phyloP scores from a whole-genome alignment of 2,888 invertebrate species.

The Diaprepes abbreviatus region DNA sequence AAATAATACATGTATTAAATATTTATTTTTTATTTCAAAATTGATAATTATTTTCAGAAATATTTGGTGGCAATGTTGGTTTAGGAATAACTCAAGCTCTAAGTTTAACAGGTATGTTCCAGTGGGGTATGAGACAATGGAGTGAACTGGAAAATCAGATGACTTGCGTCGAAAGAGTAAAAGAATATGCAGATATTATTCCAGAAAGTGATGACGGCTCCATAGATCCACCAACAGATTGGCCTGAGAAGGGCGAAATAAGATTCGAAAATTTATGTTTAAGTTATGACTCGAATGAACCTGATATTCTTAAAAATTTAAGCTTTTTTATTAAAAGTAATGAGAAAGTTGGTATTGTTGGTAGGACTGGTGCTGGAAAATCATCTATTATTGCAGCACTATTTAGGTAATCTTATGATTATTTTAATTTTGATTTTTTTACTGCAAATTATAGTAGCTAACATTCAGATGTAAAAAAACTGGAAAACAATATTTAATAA shows the following conservation, averaged over 20 bases:
- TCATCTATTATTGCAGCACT: conserved; percentile 82
- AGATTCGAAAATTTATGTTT: conserved; percentile 78
- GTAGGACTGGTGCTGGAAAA: conserved; percentile 88
- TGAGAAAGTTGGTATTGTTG: conserved; percentile 85
- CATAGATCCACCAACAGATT: conserved; percentile 62
- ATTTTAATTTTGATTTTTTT: too few relatives aligned
- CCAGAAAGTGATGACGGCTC: conserved; percentile 66
- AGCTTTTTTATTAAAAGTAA: conserved; percentile 72
- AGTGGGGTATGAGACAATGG: conserved; percentile 78
- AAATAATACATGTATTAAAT: too few relatives aligned
- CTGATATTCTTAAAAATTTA: conserved; percentile 80
- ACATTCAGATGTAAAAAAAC: too few relatives aligned
- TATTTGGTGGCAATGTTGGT: conserved; percentile 81
- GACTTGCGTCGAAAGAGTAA: conserved; percentile 91
- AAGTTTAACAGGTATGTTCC: conserved; percentile 78
- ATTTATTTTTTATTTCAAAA: too few relatives aligned
- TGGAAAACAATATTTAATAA: too few relatives aligned
- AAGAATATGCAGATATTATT: conserved; percentile 83
- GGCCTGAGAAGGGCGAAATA: conserved; percentile 81
- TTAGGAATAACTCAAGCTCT: conserved; percentile 87
- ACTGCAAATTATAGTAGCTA: too few relatives aligned
- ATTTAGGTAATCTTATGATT: conserved; percentile 68
- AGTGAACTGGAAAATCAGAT: conserved; percentile 77
- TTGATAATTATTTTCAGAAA: conserved; percentile 63
- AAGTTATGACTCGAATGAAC: conserved; percentile 78